phyloP scores from a whole-genome alignment of 1,140 invertebrate species.

The Pogonomyrmex barbatus region DNA sequence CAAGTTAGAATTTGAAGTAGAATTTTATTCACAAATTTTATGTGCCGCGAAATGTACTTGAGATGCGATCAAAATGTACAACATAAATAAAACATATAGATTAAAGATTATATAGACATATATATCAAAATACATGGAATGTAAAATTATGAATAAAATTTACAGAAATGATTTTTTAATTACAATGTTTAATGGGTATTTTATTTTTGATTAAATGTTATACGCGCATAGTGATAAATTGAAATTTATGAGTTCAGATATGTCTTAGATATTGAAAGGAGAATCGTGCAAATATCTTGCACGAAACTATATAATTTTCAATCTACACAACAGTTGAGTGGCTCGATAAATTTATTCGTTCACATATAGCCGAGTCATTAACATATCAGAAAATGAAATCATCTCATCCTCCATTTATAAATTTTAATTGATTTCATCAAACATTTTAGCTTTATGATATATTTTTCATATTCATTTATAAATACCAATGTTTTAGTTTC shows the following conservation, averaged over 20 bases:
- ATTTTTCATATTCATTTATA: not conserved
- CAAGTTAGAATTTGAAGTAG: not conserved
- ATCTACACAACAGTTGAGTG: not conserved
- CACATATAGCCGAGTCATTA: not conserved
- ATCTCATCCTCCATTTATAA: not conserved
- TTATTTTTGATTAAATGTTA: not conserved
- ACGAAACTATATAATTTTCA: conserved; percentile 31
- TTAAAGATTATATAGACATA: not conserved
- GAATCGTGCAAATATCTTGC: not conserved
- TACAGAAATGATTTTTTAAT: not conserved
- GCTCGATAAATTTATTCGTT: not conserved
- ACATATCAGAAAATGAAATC: not conserved
- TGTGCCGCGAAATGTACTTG: not conserved
- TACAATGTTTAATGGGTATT: conserved; percentile 20
- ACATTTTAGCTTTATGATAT: not conserved
- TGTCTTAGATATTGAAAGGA: not conserved
- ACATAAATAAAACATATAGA: not conserved
- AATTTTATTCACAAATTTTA: not conserved
- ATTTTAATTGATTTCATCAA: not conserved
- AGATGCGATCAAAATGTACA: not conserved
- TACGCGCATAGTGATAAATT: conserved; percentile 4
- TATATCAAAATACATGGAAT: not conserved
- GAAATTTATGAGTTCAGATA: not conserved
- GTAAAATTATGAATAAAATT: conserved; percentile 7
- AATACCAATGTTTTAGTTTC: not conserved